phyloP scores from a whole-genome alignment of 2,797 vertebrate species.

The Eremophila alpestris region DNA sequence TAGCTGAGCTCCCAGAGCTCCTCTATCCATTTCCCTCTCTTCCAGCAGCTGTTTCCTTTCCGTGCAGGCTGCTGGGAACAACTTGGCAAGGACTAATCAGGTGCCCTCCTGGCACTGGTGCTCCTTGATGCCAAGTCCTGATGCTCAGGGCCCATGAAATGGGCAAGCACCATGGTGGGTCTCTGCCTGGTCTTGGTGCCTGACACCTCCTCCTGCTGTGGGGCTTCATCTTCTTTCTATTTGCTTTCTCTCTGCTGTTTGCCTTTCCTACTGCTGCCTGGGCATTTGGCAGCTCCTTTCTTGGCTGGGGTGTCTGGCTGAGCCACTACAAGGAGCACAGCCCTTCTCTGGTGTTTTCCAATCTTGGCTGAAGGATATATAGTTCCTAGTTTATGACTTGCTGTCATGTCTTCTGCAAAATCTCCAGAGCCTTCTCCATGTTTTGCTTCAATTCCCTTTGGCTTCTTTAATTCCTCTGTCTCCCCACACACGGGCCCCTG shows the following conservation, averaged over 20 bases:
- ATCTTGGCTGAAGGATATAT: neutral
- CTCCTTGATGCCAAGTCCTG: neutral
- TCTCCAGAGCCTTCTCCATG: neutral
- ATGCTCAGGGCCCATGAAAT: neutral
- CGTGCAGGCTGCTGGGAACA: neutral
- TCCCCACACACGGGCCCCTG: neutral
- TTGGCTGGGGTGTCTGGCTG: neutral
- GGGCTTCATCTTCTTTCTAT: neutral
- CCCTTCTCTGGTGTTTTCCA: neutral
- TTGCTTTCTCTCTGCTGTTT: neutral
- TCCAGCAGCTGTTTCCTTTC: neutral
- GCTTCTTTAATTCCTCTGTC: neutral
- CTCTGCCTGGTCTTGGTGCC: neutral
- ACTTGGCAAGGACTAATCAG: fast-evolving
- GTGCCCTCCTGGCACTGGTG: neutral
- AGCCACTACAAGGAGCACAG: neutral
- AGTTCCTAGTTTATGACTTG: neutral
- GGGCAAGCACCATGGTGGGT: fast-evolving
- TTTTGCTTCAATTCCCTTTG: neutral
- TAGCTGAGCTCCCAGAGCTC: neutral
- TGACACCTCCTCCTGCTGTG: fast-evolving
- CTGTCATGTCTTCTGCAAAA: neutral
- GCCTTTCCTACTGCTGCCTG: neutral
- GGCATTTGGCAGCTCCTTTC: neutral
- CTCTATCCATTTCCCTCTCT: fast-evolving